Evolutionary conservation across 2,113 vertebrate species (phyloP).

Genomic region (Mus musculus): DNA sequence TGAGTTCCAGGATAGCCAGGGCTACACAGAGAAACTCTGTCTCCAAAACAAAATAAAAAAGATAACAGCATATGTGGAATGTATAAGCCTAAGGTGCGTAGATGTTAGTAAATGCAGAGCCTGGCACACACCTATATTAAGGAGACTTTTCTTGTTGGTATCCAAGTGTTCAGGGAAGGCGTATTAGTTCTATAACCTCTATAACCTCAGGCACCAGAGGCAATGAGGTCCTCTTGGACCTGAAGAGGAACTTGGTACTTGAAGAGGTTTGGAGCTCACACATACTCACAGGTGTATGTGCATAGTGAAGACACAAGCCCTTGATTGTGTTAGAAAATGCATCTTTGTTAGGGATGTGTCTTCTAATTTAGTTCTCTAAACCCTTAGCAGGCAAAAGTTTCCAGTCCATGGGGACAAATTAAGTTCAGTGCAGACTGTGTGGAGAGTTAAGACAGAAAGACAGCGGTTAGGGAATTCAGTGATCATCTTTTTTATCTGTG

Average conservation of each 20-base stretch:
- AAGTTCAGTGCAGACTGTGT: rapidly evolving
- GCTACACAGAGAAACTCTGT: too few species aligned
- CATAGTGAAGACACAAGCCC: too few species aligned
- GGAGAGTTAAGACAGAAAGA: not conserved
- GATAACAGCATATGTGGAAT: not conserved
- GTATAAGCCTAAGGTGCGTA: not conserved
- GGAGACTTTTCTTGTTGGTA: not conserved
- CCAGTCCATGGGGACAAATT: rapidly evolving
- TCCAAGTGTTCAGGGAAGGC: not conserved
- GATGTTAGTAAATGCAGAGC: not conserved
- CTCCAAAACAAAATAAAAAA: too few species aligned
- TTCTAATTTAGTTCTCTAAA: not conserved
- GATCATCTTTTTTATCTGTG: not conserved
- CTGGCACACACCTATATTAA: not conserved
- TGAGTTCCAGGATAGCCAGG: too few species aligned
- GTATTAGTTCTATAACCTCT: not conserved
- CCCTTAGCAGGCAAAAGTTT: not conserved
- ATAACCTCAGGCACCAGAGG: too few species aligned
- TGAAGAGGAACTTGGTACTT: not conserved
- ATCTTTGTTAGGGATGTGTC: not conserved
- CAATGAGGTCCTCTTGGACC: not conserved
- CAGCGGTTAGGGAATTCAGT: too few species aligned
- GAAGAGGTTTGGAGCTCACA: not conserved
- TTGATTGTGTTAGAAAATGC: not conserved
- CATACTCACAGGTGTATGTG: rapidly evolving